Evolutionary conservation across 1,140 invertebrate genomes (phyloP).

Genomic region (Amyelois transitella): DNA sequence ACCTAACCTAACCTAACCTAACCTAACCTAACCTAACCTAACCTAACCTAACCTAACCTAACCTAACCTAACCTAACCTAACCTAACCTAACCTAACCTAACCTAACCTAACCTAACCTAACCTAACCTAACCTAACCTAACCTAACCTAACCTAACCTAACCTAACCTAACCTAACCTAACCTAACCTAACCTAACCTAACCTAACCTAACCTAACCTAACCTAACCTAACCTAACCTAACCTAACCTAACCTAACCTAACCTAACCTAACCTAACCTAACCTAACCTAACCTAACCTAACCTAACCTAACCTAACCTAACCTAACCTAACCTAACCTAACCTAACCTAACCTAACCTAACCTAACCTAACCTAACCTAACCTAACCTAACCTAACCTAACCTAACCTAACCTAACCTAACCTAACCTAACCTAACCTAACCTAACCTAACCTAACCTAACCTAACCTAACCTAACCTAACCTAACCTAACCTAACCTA

Average conservation of each 20-base stretch:
- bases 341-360: constrained; percentile 22
- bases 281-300: constrained; percentile 30
- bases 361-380: constrained; percentile 28
- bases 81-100: constrained; percentile 1
- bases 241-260: constrained; percentile 28
- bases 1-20: constrained; percentile 21
- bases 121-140: constrained; percentile 38
- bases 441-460: constrained; percentile 29
- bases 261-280: constrained; percentile 26
- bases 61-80: constrained; percentile 1
- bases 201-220: constrained; percentile 48
- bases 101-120: constrained; percentile 27
- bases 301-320: constrained; percentile 29
- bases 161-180: constrained; percentile 34
- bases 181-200: constrained; percentile 52
- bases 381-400: constrained; percentile 28
- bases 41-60: constrained; percentile 1
- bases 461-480: constrained; percentile 30
- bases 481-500: constrained; percentile 30
- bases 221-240: constrained; percentile 30
- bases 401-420: constrained; percentile 26
- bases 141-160: constrained; percentile 33
- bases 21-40: constrained; percentile 1
- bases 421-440: constrained; percentile 28
- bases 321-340: constrained; percentile 28